Percentiles rank a stretch among this genome's conserved stretches.
phyloP scores from a whole-genome alignment of 2,888 invertebrate genomes.

The Mythimna lalbum region DNA sequence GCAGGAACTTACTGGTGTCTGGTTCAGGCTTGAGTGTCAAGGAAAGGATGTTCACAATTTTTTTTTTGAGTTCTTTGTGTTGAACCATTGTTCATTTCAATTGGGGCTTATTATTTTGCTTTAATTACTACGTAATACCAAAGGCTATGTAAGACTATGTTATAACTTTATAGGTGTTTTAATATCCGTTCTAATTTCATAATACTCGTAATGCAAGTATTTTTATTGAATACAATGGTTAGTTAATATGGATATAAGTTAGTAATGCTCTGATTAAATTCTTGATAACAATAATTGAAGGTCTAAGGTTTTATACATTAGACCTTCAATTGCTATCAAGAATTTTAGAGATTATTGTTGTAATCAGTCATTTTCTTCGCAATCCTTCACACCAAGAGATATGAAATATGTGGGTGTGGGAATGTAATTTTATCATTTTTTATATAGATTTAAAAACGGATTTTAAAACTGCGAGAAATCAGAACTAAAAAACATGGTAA shows the following conservation, averaged over 20 bases:
- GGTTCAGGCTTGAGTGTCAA: slow-evolving; percentile 1
- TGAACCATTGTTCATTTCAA: neutral
- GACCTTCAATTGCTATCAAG: too few relatives aligned
- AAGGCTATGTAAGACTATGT: slow-evolving; percentile 7
- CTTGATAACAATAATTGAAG: slow-evolving; percentile 44
- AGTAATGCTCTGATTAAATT: slow-evolving; percentile 32
- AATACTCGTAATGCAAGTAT: slow-evolving; percentile 1
- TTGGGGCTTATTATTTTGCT: neutral
- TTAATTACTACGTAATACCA: neutral
- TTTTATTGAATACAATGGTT: slow-evolving; percentile 5
- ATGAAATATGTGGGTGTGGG: slow-evolving; percentile 35
- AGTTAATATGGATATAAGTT: neutral
- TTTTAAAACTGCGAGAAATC: slow-evolving; percentile 4
- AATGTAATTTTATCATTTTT: slow-evolving; percentile 7
- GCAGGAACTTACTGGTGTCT: slow-evolving; percentile 36
- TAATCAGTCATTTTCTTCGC: slow-evolving; percentile 15
- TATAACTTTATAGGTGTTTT: slow-evolving; percentile 3
- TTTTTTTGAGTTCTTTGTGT: neutral
- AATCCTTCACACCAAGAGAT: slow-evolving; percentile 24
- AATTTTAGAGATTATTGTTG: slow-evolving; percentile 13
- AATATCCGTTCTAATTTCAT: slow-evolving; percentile 38
- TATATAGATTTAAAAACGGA: neutral
- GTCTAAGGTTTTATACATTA: slow-evolving; percentile 9
- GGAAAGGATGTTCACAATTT: neutral
- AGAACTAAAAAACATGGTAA: neutral